Base-by-base conservation (phyloP, 2,797 vertebrate species). In the Dromococcyx pavoninus region DNA sequence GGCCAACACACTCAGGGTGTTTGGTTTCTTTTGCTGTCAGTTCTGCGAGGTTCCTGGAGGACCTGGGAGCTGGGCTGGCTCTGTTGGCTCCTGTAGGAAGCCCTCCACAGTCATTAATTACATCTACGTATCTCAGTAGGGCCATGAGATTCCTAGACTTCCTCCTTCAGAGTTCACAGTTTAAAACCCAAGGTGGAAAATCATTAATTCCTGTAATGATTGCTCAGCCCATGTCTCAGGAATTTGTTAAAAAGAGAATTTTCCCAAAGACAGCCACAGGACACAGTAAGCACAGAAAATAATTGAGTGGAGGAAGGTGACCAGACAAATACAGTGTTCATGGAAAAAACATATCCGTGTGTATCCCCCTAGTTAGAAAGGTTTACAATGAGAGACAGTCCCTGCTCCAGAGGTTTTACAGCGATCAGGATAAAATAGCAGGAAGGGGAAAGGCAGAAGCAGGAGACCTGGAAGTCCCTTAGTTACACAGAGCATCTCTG, bases 1-100 rank as follows among this genome's bases (percentile, higher is more conserved):
- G 25, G 48, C 85, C 37, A 76, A 67, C 7, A 37, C 7, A 32
- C 15, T 43, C 0, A 0, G 15, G 9, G 12, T 72, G 43, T 0
- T 13, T 56, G 74, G 48, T 88, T 60, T n/a, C 21, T 66, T 73
- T 75, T 60, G 21, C 53, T 71, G 37, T 24, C 48, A 76, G 60
- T 57, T 48, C 51, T 0, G 0, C 0, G 3, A 81, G 35, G 28
- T 32, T 88, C 46, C 50, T 84, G 27, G 6, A 84, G 48, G 41
- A 28, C 25, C 11, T 71, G 39, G 48, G 28, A 75, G 18, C 41
- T 66, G 53, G 15, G 41, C 30, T 51, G 53, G 33, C 33, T 86
- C 53, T 78, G 57, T 16, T 51, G 50, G 51, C 24, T 91, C 66
- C 21, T 1, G 0, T 5, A 86, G 48, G 50, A 93, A 87, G 57